Conservation (phyloP, 2,888 invertebrate species). For the Caradrina clavipalpis region DNA sequence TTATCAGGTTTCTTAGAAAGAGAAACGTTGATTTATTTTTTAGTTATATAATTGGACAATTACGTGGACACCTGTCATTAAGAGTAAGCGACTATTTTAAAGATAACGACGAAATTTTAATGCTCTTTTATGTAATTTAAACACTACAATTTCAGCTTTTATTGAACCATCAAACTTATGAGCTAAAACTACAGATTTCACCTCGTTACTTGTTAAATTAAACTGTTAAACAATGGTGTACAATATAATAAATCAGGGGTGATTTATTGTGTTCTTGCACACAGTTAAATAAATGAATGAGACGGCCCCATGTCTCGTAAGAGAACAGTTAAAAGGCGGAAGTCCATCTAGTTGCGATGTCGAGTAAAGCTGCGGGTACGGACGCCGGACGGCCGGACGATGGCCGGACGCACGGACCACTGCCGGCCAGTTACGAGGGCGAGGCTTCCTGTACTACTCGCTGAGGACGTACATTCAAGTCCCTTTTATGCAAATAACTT, state of each 20-base stretch:
- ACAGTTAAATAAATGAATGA: conserved; percentile 63
- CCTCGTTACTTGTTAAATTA: conserved; percentile 42
- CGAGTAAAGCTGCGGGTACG: conserved; percentile 69
- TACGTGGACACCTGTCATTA: neutral
- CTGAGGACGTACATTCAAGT: conserved; percentile 63
- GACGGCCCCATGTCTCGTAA: conserved; percentile 63
- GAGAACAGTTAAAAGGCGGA: conserved; percentile 86
- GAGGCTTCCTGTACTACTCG: conserved; percentile 77
- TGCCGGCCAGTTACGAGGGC: conserved; percentile 80
- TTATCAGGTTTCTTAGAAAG: conserved; percentile 14
- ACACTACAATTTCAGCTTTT: conserved; percentile 34
- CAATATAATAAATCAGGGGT: conserved; percentile 64
- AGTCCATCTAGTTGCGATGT: conserved; percentile 84
- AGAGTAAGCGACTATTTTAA: neutral
- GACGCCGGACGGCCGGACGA: conserved; percentile 60
- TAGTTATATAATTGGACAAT: neutral
- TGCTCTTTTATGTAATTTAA: conserved; percentile 21
- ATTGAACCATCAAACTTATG: conserved; percentile 13
- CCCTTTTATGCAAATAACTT: conserved; percentile 70
- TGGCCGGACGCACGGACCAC: conserved; percentile 80
- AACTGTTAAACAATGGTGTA: conserved; percentile 52
- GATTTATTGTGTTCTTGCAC: conserved; percentile 57
- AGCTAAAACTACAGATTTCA: conserved; percentile 29
- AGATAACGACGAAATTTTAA: neutral
- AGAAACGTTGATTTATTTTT: neutral